phyloP scores from a whole-genome alignment of 2,797 vertebrate genomes.

The Pelochelys cantorii region DNA sequence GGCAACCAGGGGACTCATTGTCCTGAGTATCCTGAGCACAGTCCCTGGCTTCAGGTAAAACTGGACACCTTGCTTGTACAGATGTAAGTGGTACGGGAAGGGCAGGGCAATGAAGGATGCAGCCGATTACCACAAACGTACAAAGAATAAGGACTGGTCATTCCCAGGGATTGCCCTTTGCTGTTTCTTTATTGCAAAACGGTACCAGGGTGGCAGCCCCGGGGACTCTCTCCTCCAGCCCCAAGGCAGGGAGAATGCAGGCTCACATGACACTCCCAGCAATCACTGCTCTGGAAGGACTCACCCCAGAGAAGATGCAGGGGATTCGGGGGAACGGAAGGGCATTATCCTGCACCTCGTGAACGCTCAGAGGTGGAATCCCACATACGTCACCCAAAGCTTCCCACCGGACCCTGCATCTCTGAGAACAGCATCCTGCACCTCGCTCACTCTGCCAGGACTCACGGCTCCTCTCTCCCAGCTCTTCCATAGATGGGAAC shows the following conservation, averaged over 20 bases:
- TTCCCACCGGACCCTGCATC: background rate
- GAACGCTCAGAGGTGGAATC: background rate
- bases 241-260: background rate
- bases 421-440: rapidly evolving
- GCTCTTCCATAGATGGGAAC: background rate
- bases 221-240: background rate
- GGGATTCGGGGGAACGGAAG: background rate
- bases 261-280: background rate
- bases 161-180: background rate
- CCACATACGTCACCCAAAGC: background rate
- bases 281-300: background rate
- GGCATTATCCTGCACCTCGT: rapidly evolving
- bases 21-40: background rate
- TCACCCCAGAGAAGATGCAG: background rate
- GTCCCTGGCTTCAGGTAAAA: background rate
- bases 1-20: background rate
- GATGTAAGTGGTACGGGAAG: background rate
- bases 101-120: background rate
- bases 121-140: background rate
- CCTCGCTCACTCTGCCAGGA: background rate
- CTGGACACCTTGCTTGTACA: background rate
- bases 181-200: background rate
- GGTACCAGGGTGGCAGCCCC: background rate
- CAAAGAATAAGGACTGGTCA: background rate
- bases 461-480: background rate